Evolutionary conservation across 2,888 invertebrate species (phyloP), one percentile per base, ranked within the genome.

Genomic region (Limnephilus auricula): DNA sequence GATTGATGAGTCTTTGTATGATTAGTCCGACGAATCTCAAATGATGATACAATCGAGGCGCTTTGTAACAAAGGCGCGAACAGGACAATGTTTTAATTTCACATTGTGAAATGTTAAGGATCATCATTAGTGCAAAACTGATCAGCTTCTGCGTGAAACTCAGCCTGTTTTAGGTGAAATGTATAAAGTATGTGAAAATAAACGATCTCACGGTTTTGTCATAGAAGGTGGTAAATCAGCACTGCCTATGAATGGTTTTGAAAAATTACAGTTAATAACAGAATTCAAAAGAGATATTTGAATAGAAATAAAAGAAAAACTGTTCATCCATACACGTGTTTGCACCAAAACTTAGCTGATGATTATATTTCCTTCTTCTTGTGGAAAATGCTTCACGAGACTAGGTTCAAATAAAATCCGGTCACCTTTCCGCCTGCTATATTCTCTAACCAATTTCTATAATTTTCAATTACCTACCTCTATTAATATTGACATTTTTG

Each of bases 1-100:
- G 86, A 86, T 86, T 86, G 86, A 86, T 86, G 86, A 86, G 86
- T 31, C 31, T 34, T 30, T 40, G 84, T 34, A 85, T 85, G 40
- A 30, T 85, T 85, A 30, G 84, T 85, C 37, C n/a, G n/a, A 40
- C 30, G 84, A 85, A 85, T 40, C 37, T 40, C 40, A 85, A 85
- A 85, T 82, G 34, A 85, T 40, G 50, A 30, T 65, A 50, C 31
- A 50, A 50, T 50, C 86, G 50, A 86, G 65, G 45, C 86, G 32
- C 65, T 86, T 86, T 30, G 80, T 80, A 80, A 80, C 30, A 80
- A 80, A 32, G 65, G 65, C 65, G n/a, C 25, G 65, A 25, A 65
- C 65, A 65, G 65, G 65, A 65, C 25, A 65, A n/a, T 65, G 65
- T 65, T 65, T 65, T 65, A 65, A 65, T 65, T 65, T 65, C 25